Base-by-base conservation (phyloP, 1,140 invertebrate species). In the Bacillus rossius region DNA sequence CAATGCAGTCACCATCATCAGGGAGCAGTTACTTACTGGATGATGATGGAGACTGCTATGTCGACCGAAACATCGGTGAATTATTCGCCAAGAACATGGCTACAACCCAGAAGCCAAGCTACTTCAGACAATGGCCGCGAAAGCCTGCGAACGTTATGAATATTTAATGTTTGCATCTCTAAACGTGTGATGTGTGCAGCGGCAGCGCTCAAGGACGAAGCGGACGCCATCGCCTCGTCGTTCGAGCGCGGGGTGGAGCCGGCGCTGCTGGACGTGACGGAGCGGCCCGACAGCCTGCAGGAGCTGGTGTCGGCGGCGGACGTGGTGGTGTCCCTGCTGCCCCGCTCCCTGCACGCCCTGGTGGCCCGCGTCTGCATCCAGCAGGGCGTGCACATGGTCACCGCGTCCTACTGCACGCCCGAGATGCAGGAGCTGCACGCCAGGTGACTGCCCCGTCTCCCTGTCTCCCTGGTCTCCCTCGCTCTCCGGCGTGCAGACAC, bases 321-420 rank as follows among this genome's bases (percentile, higher is more conserved):
- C 71, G 78, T 95, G 0, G 86, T 84, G 58, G 84, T 99, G 7
- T 98, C 95, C 0, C 76, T 99, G 10, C 74, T 99, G n/a, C 97
- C 98, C 0, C 96, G 95, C 67, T 77, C 83, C 2, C 76, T 98
- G 13, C 98, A 99, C 72, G 87, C 89, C 2, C 72, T 85, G 17
- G 83, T 91, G 1, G 96, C 96, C 0, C 83, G 88, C 62, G 81
- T 85, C 25, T 99, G 97, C 67, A 94, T 99, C 37, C 79, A 83
- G 2, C 78, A 88, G 53, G 84, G 86, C 42, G 88, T 85, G 0
- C 92, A 99, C 70, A 87, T 99, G 84, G 94, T 99, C 1, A 99
- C 98, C 0, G 95, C 96, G 0, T 97, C 93, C 55, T 99, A 99
- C 67, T 84, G 93, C 20, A 88, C 88, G 4, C 86, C 91, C 0